Percentiles rank a stretch among this genome's conserved stretches.
Evolutionary conservation across 2,113 vertebrate species (phyloP).

Genomic region (Alethe castanea): DNA sequence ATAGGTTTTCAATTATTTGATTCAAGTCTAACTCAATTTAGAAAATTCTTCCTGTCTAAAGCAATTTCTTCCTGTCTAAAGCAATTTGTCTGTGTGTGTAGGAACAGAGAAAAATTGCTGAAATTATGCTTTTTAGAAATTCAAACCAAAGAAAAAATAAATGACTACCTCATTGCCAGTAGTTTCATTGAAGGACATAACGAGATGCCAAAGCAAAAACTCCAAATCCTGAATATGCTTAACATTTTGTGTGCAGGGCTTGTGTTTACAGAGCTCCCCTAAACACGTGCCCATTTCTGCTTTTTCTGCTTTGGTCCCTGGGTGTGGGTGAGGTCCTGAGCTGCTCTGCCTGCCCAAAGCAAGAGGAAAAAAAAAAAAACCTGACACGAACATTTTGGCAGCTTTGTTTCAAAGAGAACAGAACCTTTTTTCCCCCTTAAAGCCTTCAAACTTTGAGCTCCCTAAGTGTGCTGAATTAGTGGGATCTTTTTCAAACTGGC

Average conservation of each 20-base stretch:
- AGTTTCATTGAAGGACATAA: not conserved
- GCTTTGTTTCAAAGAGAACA: not conserved
- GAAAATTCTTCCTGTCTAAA: constrained; percentile 64
- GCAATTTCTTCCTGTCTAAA: constrained; percentile 58
- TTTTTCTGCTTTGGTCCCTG: not conserved
- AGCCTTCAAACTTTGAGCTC: not conserved
- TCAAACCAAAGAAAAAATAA: not conserved
- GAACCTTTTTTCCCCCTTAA: not conserved
- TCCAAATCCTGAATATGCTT: not conserved
- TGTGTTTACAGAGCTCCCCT: not conserved
- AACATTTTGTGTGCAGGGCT: not conserved
- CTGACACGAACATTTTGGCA: not conserved
- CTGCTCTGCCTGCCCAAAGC: not conserved
- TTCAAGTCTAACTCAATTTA: constrained; percentile 63
- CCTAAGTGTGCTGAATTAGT: not conserved
- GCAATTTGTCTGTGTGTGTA: not conserved
- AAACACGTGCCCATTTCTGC: not conserved
- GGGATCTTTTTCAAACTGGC: not conserved
- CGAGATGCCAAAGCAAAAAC: not conserved
- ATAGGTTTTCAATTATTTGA: constrained; percentile 67
- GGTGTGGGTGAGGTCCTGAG: not conserved
- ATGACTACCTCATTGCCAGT: not conserved
- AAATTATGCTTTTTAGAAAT: constrained; percentile 57
- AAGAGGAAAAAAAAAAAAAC: not conserved
- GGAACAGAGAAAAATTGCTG: constrained; percentile 48